These are phyloP conservation scores for Chionomys nivalis DNA, from an alignment of 2,113 vertebrate species.

Conservation along the genomic window DNA sequence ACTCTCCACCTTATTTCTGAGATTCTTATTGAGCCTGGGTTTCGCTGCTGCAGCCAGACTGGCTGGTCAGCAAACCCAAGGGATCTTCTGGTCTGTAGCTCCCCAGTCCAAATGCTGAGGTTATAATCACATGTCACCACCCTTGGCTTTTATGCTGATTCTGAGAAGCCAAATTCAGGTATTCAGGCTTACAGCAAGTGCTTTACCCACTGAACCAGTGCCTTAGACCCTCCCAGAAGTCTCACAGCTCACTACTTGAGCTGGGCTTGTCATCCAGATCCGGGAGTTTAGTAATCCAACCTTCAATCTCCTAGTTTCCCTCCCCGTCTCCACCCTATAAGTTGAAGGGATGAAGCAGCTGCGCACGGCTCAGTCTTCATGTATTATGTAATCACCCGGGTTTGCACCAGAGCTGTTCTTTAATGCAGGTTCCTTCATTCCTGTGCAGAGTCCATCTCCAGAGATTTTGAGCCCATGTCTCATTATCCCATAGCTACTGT, in stretches of 20 bases:
- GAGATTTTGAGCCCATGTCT: rapidly evolving
- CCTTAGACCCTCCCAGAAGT: too few species aligned
- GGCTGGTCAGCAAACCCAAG: neutral
- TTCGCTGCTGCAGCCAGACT: neutral
- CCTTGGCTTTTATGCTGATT: neutral
- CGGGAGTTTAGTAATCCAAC: neutral
- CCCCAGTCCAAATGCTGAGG: neutral
- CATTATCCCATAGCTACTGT: neutral
- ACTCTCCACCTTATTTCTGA: neutral
- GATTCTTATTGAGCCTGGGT: neutral
- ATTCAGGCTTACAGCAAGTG: neutral
- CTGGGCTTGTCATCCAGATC: neutral
- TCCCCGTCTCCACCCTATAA: neutral
- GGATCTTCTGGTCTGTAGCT: neutral
- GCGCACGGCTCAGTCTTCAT: neutral
- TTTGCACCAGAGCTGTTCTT: neutral
- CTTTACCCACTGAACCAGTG: neutral
- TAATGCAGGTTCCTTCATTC: neutral
- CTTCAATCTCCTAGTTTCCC: neutral
- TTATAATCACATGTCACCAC: neutral
- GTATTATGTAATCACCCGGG: neutral
- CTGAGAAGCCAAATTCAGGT: neutral
- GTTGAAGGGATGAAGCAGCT: neutral
- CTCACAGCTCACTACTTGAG: neutral
- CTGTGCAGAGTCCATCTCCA: neutral